Conservation (phyloP, 2,888 invertebrate genomes). For the Yponomeuta malinellus region DNA sequence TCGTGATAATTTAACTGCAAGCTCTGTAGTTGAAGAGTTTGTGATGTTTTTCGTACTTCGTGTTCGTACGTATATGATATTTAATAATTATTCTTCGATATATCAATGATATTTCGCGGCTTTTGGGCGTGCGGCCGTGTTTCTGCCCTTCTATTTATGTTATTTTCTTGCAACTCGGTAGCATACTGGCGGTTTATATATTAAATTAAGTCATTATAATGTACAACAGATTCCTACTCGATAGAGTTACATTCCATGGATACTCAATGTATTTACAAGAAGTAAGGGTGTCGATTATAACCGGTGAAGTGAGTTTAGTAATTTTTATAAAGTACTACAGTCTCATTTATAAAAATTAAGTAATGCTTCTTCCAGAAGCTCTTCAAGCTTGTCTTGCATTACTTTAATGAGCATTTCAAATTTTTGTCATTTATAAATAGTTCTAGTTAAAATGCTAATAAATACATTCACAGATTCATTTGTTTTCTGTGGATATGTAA, state of each 20-base stretch:
- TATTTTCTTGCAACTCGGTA: background rate
- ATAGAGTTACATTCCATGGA: slow-evolving; percentile 52
- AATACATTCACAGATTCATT: no score
- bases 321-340: no score
- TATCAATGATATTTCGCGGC: slow-evolving; percentile 37
- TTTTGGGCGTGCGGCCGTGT: slow-evolving; percentile 63
- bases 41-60: slow-evolving; percentile 8
- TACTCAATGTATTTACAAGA: background rate
- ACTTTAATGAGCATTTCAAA: no score
- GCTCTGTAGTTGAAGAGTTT: slow-evolving; percentile 39
- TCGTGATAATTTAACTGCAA: slow-evolving; percentile 39
- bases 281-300: background rate
- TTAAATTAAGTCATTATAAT: background rate
- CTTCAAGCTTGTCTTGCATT: no score
- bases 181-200: background rate
- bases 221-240: background rate
- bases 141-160: slow-evolving; percentile 26
- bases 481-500: no score
- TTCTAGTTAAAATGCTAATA: no score
- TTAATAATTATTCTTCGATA: background rate
- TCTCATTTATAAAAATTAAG: no score
- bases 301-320: background rate
- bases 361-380: no score
- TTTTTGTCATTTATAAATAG: no score
- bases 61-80: slow-evolving; percentile 6